Evolutionary conservation across 2,888 invertebrate species (phyloP), one percentile per base, ranked within the genome.

Genomic region (Acronicta psi): DNA sequence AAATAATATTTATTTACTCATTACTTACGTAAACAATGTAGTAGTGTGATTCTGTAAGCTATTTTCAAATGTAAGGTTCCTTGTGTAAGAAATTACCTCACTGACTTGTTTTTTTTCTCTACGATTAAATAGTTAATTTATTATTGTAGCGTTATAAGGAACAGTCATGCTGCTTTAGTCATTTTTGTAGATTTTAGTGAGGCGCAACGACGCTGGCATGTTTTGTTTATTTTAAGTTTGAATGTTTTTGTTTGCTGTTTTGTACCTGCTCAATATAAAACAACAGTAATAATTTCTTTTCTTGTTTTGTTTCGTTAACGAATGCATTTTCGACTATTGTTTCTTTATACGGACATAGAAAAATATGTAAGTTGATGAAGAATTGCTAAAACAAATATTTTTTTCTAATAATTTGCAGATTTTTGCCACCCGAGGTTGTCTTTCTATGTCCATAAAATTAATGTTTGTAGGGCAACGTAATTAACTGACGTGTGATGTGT

Each of bases 121-220:
- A 75, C 64, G 75, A 75, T 77, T 76, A 63, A 74, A 74, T 79
- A 70, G 70, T 73, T 74, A 81, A 90, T 91, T 90, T 90, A 90
- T 90, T 90, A 75, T 31, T 79, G 77, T 90, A 89, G 85, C 67
- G 63, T 76, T 69, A 23, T 90, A 91, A 90, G 89, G 66, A 82
- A 80, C 76, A 93, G 92, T 92, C 93, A 92, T 85, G 82, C 84
- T 82, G 85, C 81, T 87, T 84, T 92, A 93, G 93, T 93, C 92
- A 93, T 92, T 92, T 88, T 90, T 79, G 81, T 92, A 90, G 87
- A 71, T 66, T 79, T 69, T 87, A 89, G 84, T 73, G 57, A 59
- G 47, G 60, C 66, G 66, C 56, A 43, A 72, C 66, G 73, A 55
- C 64, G 56, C 53, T 59, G 61, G 38, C 62, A 73, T 67, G 40